Conservation (phyloP, 2,888 invertebrate genomes). For the Physocephala rufipes region DNA sequence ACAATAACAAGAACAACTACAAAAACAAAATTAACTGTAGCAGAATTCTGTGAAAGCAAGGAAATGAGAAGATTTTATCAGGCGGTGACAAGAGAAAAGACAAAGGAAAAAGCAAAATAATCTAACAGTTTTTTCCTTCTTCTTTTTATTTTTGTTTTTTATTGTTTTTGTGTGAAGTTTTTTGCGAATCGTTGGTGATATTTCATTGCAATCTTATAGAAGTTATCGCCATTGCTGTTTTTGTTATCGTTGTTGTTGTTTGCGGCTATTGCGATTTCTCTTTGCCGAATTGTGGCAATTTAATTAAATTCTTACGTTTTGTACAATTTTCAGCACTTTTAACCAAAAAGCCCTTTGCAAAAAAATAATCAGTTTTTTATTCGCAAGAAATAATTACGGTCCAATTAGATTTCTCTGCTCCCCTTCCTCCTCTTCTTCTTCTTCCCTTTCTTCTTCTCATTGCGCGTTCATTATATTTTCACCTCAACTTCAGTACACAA, state of each 20-base stretch:
- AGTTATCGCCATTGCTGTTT: constrained; percentile 6
- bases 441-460: not conserved
- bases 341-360: not conserved
- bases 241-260: not conserved
- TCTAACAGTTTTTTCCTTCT: too few species aligned
- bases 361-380: not conserved
- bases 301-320: constrained; percentile 11
- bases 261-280: not conserved
- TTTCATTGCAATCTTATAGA: too few species aligned
- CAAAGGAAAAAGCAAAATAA: too few species aligned
- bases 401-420: not conserved
- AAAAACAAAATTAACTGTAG: too few species aligned
- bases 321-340: not conserved
- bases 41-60: too few species aligned
- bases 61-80: too few species aligned
- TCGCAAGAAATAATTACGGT: not conserved
- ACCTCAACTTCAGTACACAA: too few species aligned
- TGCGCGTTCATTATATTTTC: constrained; percentile 42
- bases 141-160: too few species aligned
- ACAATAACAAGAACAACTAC: too few species aligned
- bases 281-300: not conserved
- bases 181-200: too few species aligned
- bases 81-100: too few species aligned
- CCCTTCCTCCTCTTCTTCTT: not conserved
- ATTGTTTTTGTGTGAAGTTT: too few species aligned